phyloP scores from a whole-genome alignment of 2,113 vertebrate species.

The Onychostoma macrolepis region DNA sequence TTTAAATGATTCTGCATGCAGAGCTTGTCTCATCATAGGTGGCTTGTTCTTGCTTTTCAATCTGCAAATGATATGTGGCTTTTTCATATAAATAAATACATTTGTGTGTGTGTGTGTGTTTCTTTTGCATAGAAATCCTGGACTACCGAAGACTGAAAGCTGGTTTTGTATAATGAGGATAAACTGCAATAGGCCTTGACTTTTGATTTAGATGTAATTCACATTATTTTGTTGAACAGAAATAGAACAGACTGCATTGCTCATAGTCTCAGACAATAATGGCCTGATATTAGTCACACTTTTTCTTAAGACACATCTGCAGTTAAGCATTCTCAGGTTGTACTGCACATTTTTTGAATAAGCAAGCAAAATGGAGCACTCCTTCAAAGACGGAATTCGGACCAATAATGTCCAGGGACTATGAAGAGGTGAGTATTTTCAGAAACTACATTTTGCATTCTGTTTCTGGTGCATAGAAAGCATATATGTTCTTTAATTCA shows the following conservation, averaged over 20 bases:
- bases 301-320: constrained; percentile 23
- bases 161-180: background rate
- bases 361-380: constrained; percentile 73
- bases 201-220: background rate
- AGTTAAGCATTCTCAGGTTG: constrained; percentile 55
- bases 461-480: background rate
- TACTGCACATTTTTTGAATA: constrained; percentile 67
- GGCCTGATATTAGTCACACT: constrained; percentile 56
- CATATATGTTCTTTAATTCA: background rate
- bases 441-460: background rate
- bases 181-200: background rate
- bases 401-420: constrained; percentile 80
- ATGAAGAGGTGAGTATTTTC: constrained; percentile 77
- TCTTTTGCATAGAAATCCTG: constrained; percentile 38
- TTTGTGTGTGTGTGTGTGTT: background rate
- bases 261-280: constrained; percentile 62
- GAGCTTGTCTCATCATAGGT: background rate
- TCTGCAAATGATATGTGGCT: background rate
- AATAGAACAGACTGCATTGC: constrained; percentile 12
- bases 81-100: background rate
- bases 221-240: background rate
- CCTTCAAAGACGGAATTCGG: constrained; percentile 65
- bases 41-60: background rate
- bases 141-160: constrained; percentile 5
- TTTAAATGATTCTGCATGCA: constrained; percentile 5